Evolutionary conservation across 1,140 invertebrate genomes (phyloP).

Genomic region (Nasonia giraulti): DNA sequence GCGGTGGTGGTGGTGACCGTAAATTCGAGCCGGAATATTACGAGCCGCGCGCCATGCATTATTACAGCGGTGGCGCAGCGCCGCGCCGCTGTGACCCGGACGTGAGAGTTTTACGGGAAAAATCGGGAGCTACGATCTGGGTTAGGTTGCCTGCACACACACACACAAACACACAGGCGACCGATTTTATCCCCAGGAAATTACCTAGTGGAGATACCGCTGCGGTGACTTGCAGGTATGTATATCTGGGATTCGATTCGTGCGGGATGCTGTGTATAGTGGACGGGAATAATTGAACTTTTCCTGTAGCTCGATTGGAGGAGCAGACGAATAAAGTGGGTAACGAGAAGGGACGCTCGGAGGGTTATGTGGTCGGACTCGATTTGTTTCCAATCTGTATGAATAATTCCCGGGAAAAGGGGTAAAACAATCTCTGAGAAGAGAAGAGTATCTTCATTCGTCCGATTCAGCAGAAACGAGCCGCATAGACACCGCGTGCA

Average conservation of each 20-base stretch:
- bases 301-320: background rate
- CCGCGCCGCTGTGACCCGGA: background rate
- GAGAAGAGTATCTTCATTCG: background rate
- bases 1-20: background rate
- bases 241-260: background rate
- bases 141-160: slow-evolving; percentile 10
- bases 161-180: background rate
- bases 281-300: slow-evolving; percentile 34
- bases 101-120: slow-evolving; percentile 43
- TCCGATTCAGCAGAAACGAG: background rate
- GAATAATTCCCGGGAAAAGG: background rate
- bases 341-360: background rate
- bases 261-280: background rate
- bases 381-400: background rate
- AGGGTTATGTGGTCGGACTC: background rate
- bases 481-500: background rate
- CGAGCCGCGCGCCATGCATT: slow-evolving; percentile 26
- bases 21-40: slow-evolving; percentile 33
- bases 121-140: slow-evolving; percentile 26
- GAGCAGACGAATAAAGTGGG: background rate
- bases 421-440: too few species aligned
- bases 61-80: slow-evolving; percentile 16
- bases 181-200: slow-evolving; percentile 20
- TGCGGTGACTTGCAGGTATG: background rate
- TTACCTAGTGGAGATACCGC: background rate